phyloP scores from a whole-genome alignment of 2,888 invertebrate genomes.

The Drosophila atroscutellata region DNA sequence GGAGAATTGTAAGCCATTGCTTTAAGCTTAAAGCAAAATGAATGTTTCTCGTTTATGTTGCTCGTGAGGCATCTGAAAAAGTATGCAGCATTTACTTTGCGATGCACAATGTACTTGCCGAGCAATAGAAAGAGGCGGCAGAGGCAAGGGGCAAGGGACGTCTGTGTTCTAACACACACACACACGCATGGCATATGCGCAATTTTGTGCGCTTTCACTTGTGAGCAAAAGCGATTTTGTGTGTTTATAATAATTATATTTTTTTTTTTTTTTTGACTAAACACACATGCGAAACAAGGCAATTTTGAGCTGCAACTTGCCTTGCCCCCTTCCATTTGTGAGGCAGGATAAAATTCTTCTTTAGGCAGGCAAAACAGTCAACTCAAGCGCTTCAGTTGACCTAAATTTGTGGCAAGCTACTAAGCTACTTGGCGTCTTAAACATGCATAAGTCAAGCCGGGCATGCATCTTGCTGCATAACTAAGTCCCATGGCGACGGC shows the following conservation, averaged over 20 bases:
- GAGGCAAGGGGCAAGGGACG: neutral
- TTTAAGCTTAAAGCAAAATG: conserved; percentile 43
- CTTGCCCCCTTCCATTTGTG: neutral
- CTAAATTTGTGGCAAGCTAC: conserved; percentile 71
- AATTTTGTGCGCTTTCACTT: conserved; percentile 58
- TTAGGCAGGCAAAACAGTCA: conserved; percentile 29
- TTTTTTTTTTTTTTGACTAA: conserved; percentile 13
- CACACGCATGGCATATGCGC: conserved; percentile 34
- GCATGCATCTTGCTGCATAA: conserved; percentile 52
- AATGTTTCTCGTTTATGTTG: conserved; percentile 42
- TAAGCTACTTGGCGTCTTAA: conserved; percentile 71
- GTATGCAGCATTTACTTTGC: conserved; percentile 58
- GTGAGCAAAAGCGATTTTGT: conserved; percentile 68
- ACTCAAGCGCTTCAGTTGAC: conserved; percentile 54
- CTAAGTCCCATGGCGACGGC: conserved; percentile 67
- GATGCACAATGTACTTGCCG: conserved; percentile 12
- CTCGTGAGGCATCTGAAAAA: conserved; percentile 28
- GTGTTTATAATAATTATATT: conserved; percentile 19
- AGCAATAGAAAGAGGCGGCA: neutral
- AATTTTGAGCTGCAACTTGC: conserved; percentile 60
- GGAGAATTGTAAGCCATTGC: conserved; percentile 43
- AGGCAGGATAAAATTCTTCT: conserved; percentile 33
- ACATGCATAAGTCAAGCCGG: conserved; percentile 61
- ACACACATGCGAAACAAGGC: conserved; percentile 50
- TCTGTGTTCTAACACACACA: conserved; percentile 11